phyloP scores from a whole-genome alignment of 2,113 vertebrate species.

The Aphyosemion australe region DNA sequence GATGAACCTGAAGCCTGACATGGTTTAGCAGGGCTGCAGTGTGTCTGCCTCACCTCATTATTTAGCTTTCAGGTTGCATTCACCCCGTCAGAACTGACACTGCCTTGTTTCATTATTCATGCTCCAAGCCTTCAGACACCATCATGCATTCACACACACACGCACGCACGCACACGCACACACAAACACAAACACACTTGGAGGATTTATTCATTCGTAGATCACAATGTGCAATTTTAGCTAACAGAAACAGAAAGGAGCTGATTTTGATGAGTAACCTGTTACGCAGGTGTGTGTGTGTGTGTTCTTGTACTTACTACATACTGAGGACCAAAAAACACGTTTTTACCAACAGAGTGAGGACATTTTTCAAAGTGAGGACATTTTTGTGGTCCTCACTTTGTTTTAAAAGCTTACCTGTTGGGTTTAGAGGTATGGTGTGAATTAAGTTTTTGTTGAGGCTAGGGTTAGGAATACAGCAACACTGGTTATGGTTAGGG shows the following conservation, averaged over 20 bases:
- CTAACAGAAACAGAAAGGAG: conserved; percentile 23
- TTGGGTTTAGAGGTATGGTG: too few relatives aligned
- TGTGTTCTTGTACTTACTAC: too few relatives aligned
- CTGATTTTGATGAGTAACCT: not conserved
- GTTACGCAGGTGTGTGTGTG: conserved; percentile 18
- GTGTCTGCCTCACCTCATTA: conserved; percentile 2
- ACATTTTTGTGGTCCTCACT: too few relatives aligned
- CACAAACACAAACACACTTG: not conserved
- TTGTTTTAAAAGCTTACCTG: too few relatives aligned
- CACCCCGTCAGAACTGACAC: conserved; percentile 8
- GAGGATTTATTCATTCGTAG: not conserved
- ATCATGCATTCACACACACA: not conserved
- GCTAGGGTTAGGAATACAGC: too few relatives aligned
- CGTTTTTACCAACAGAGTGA: too few relatives aligned
- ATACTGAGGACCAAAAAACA: too few relatives aligned
- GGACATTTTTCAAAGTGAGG: too few relatives aligned
- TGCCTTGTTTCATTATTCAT: conserved; percentile 34
- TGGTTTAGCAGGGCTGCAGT: not conserved
- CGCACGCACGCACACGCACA: not conserved
- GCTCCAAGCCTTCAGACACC: conserved; percentile 1
- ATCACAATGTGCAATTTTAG: conserved; percentile 2
- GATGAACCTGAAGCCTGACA: too few relatives aligned
- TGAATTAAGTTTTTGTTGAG: too few relatives aligned
- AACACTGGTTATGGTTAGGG: too few relatives aligned
- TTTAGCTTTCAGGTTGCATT: conserved; percentile 36